Evolutionary conservation across 2,113 vertebrate genomes (phyloP).

Genomic region (Triplophysa siluroides): DNA sequence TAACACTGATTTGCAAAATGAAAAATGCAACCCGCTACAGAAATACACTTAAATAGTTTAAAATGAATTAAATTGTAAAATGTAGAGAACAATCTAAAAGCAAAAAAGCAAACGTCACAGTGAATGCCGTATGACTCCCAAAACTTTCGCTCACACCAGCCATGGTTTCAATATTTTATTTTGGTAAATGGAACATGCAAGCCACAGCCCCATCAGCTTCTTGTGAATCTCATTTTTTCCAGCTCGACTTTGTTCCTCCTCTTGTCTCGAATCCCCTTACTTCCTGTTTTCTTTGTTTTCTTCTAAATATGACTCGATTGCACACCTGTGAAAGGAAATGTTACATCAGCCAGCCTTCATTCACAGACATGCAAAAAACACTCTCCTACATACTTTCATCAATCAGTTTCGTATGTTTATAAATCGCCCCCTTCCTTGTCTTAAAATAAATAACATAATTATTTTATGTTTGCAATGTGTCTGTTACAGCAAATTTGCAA

Average conservation of each 20-base stretch:
- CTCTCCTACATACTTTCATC: background rate
- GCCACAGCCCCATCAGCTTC: background rate
- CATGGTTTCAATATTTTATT: background rate
- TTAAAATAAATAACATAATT: background rate
- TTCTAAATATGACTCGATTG: conserved; percentile 1
- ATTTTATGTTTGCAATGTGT: background rate
- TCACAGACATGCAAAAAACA: background rate
- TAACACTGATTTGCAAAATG: too few relatives aligned
- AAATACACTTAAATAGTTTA: too few relatives aligned
- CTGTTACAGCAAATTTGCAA: background rate
- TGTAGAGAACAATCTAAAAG: too few relatives aligned
- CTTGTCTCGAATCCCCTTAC: background rate
- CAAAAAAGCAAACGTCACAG: background rate
- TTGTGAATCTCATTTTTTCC: background rate
- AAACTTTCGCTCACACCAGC: background rate
- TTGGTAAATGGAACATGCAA: background rate
- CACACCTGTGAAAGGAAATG: conserved; percentile 33
- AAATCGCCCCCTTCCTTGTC: background rate
- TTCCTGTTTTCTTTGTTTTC: conserved; percentile 1
- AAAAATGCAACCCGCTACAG: too few relatives aligned
- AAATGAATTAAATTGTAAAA: too few relatives aligned
- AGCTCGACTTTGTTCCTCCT: background rate
- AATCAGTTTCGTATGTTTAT: background rate
- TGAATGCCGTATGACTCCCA: background rate
- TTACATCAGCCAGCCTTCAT: background rate